These are phyloP conservation scores for Lumbricus terrestris DNA, from an alignment of 2,888 invertebrate genomes.

Conservation along the genomic window DNA sequence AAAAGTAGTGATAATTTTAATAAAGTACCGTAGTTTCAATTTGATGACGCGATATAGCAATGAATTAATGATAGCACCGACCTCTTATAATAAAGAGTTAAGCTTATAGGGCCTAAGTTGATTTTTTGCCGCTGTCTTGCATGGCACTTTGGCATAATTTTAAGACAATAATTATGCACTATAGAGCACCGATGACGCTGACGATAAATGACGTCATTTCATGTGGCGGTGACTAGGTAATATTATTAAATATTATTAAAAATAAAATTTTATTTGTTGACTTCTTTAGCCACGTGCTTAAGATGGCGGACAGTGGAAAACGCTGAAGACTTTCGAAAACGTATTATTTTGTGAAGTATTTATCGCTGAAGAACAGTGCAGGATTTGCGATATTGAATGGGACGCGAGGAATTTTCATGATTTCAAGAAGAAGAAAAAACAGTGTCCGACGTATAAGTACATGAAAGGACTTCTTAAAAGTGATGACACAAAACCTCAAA, in stretches of 20 bases:
- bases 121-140: too few relatives aligned
- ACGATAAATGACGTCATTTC: neutral
- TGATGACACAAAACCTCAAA: neutral
- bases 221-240: neutral
- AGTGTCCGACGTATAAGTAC: neutral
- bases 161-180: too few relatives aligned
- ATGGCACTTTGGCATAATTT: too few relatives aligned
- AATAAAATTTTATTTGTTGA: neutral
- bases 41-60: too few relatives aligned
- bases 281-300: neutral
- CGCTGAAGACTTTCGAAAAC: neutral
- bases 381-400: neutral
- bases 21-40: too few relatives aligned
- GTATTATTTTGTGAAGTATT: too few relatives aligned
- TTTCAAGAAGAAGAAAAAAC: neutral
- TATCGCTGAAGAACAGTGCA: neutral
- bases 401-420: neutral
- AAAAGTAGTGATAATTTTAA: too few relatives aligned
- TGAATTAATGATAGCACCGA: too few relatives aligned
- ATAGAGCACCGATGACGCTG: too few relatives aligned
- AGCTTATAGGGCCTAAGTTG: too few relatives aligned
- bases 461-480: neutral
- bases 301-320: neutral
- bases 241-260: too few relatives aligned
- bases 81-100: too few relatives aligned